Evolutionary conservation across 2,113 vertebrate genomes (phyloP), one percentile per base, ranked within the genome.

Genomic region (Cairina moschata): DNA sequence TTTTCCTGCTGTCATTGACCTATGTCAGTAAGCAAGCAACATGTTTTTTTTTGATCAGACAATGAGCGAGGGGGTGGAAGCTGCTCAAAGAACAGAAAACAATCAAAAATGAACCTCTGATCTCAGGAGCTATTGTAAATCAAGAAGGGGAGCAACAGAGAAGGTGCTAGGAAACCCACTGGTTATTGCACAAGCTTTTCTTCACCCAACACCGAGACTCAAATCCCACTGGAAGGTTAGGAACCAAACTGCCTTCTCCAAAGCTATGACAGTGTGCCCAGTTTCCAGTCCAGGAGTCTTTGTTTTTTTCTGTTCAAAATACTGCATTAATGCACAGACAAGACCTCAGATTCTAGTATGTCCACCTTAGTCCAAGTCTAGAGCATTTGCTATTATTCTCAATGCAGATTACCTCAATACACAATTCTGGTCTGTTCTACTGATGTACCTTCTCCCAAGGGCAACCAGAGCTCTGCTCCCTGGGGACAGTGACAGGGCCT

Each of bases 1-100:
- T 76, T 60, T 29, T 36, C 46, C 76, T 85, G 86, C 86, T 84
- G 86, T 84, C 40, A 8, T 73, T 96, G 92, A 96, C 91, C 92
- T 82, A n/a, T 77, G 83, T 67, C 79, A 94, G 81, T 90, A 93
- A 95, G 89, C 71, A 91, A 97, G 95, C 65, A 94, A 90, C 74
- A 74, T 54, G 72, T 46, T 17, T 4, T 26, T 80, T 80, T 95
- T 75, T 93, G 78, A 95, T 90, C 88, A 94, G 94, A 94, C 59
- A 86, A 81, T 76, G 67, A 95, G 38, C 36, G 72, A 91, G 68
- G 50, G 75, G 65, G 79, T 88, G 38, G 88, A 93, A 93, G 76
- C 88, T 65, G 63, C 71, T 95, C 72, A 94, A 82, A 92, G 91
- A 94, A 79, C 76, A 93, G 59, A 87, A 93, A 91, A 93, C 72